Evolutionary conservation across 2,113 vertebrate species (phyloP), one percentile per base, ranked within the genome.

Genomic region (Serilophus lunatus): DNA sequence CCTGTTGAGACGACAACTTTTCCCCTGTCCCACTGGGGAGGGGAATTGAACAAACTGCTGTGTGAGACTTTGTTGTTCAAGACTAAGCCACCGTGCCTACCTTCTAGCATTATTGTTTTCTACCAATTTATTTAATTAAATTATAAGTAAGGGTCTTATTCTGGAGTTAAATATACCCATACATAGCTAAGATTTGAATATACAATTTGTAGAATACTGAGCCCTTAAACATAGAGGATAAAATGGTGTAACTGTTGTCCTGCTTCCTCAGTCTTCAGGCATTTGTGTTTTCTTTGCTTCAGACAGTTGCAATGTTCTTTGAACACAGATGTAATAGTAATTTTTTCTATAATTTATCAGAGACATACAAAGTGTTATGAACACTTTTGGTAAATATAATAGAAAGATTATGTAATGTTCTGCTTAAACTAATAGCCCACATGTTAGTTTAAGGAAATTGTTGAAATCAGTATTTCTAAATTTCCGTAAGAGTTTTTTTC

Each of bases 21-120:
- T 82, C 47, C 12, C 3, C 2, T 31, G 6, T 51, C 8, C 12
- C 8, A 13, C 4, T 13, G 23, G 2, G 12, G 6, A 69, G 3
- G 6, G 6, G n/a, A 7, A 68, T 8, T 16, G 7, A 77, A 29
- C 2, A 4, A 38, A 18, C 0, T 0, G 3, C 10, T 78, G 17
- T 6, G 20, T 29, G 35, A 16, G 31, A 78, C 23, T 36, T 18
- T 29, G 26, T 24, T 82, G 56, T 44, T 49, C 57, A 61, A 85
- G 22, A 36, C 3, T 36, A 56, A 56, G 10, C 7, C 9, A 63
- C 11, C 3, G 14, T 9, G 6, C 11, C 35, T 54, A 75, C 18
- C 20, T 77, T 71, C 74, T 45, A 56, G 7, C 9, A 6, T n/a
- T 85, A 25, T 17, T 44, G 7, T 56, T 72, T 76, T 65, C 10